Conservation (phyloP, 2,888 invertebrate genomes). For the Hypsopygia costalis region DNA sequence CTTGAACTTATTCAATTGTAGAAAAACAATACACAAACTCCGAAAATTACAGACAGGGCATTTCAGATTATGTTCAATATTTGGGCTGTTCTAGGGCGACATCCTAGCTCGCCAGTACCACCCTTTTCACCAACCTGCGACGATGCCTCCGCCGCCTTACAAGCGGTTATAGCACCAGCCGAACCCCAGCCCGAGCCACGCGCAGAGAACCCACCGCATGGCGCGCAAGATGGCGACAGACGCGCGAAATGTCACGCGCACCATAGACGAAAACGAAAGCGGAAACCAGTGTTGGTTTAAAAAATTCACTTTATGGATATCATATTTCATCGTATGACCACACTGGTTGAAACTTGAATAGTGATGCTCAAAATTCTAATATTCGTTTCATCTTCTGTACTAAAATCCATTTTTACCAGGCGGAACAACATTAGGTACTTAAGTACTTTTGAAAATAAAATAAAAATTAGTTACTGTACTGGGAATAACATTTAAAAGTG, state of each 20-base stretch:
- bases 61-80: conserved; percentile 38
- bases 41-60: conserved; percentile 6
- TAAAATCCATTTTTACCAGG: conserved; percentile 27
- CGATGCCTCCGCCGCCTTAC: conserved; percentile 56
- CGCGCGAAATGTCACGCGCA: conserved; percentile 36
- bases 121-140: conserved; percentile 69
- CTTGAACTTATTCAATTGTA: no score
- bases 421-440: conserved; percentile 38
- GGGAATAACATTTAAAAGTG: conserved; percentile 44
- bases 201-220: conserved; percentile 21
- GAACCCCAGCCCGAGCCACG: conserved; percentile 21
- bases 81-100: conserved; percentile 71
- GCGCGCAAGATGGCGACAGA: conserved; percentile 26
- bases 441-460: conserved; percentile 19
- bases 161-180: conserved; percentile 74
- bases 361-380: conserved; percentile 40
- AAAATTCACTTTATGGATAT: conserved; percentile 21
- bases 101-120: conserved; percentile 72
- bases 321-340: conserved; percentile 23
- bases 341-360: conserved; percentile 13
- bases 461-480: conserved; percentile 32
- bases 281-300: conserved; percentile 68
- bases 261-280: conserved; percentile 58
- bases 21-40: no score
- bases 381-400: conserved; percentile 20